A percentile compares a stretch with the other conserved stretches of the same genome.
Evolutionary conservation across 2,888 invertebrate genomes (phyloP).

Genomic region (Metalampra italica): DNA sequence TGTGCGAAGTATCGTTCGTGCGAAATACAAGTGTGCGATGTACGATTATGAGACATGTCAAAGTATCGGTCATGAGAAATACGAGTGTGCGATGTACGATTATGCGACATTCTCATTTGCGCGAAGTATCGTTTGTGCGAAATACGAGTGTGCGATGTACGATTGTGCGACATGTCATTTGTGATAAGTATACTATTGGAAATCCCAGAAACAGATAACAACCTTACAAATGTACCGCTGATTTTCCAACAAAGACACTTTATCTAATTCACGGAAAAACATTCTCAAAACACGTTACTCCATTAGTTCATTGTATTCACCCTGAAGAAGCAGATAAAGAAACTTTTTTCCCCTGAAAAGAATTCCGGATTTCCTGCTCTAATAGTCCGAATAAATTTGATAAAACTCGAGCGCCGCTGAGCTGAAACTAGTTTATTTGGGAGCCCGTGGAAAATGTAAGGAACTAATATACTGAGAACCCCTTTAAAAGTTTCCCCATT

Average conservation of each 20-base stretch:
- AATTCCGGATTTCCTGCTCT: slow-evolving; percentile 27
- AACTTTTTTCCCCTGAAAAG: slow-evolving; percentile 24
- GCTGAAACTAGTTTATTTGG: slow-evolving; percentile 33
- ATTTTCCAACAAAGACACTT: neutral
- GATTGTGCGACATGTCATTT: too few species aligned
- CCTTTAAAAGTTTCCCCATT: slow-evolving; percentile 17
- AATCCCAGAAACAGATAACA: neutral
- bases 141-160: too few species aligned
- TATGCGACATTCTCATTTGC: too few species aligned
- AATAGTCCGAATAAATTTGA: slow-evolving; percentile 49
- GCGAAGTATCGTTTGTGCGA: too few species aligned
- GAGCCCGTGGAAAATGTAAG: slow-evolving; percentile 12
- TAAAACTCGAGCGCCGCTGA: slow-evolving; percentile 27
- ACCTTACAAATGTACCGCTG: neutral
- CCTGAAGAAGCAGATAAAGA: slow-evolving; percentile 18
- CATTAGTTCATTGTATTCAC: slow-evolving; percentile 36
- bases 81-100: too few species aligned
- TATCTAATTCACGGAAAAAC: slow-evolving; percentile 20
- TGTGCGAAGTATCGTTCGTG: too few species aligned
- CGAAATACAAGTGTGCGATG: too few species aligned
- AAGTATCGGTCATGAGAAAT: too few species aligned
- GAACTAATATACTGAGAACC: slow-evolving; percentile 13
- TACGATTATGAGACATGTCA: too few species aligned
- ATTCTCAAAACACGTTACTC: slow-evolving; percentile 25
- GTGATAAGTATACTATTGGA: too few species aligned